Base-by-base conservation (phyloP, 2,113 vertebrate genomes). In the Lepus europaeus region DNA sequence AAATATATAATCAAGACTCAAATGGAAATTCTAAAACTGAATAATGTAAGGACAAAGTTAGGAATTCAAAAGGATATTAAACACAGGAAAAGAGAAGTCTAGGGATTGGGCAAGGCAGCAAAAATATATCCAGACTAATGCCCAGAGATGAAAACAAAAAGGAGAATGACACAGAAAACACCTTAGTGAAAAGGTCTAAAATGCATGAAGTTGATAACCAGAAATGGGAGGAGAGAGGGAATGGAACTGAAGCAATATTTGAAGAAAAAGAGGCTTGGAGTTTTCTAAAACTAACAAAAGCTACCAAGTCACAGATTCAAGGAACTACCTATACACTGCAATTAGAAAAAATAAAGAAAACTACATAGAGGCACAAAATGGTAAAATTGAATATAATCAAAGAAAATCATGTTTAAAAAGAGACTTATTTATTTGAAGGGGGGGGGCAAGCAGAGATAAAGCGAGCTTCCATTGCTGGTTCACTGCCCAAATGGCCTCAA, bases 251-350 rank as follows among this genome's bases (percentile, higher is more conserved):
- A 63, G 11, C 31, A 79, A 36, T 22, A 80, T 33, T 5, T 91
- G 17, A 87, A 90, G 53, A 92, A 85, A 79, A 0, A 80, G 2
- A 70, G 45, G 29, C 45, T 95, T 81, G 70, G 23, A 76, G 69
- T 89, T 94, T 91, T 93, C 91, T 74, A 88, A 88, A 87, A 93
- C 22, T n/a, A n/a, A 49, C 29, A n/a, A 56, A 74, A 77, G 11
- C n/a, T 53, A 66, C 81, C 80, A 59, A 89, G 13, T 9, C 27
- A 56, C 31, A 68, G 33, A 90, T 87, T 78, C 23, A 73, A 63
- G 31, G 81, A 68, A 61, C 17, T 49, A 45, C 39, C 53, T 78
- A 22, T 31, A 73, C 77, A 94, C 23, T 39, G 19, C 12, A 51
- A 59, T 86, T 25, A 70, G n/a, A 45, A 72, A 2, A 70, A 89